A percentile compares a stretch with the other conserved stretches of the same genome.
phyloP scores from a whole-genome alignment of 2,797 vertebrate genomes.

The Microcaecilia unicolor region DNA sequence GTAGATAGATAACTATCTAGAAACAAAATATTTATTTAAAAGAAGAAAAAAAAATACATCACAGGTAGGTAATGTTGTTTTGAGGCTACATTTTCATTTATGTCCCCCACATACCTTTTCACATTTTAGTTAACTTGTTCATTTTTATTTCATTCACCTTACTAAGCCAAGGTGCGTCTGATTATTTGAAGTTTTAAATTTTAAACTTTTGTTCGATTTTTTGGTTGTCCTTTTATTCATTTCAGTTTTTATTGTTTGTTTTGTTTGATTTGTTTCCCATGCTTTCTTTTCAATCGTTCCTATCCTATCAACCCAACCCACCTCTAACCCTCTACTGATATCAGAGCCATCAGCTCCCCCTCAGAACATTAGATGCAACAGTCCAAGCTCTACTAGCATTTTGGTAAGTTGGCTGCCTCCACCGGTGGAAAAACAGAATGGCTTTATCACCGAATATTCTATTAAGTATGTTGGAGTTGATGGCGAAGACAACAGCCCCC shows the following conservation, averaged over 20 bases:
- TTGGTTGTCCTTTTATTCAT: conserved; percentile 56
- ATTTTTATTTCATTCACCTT: conserved; percentile 57
- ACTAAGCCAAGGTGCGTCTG: conserved; percentile 68
- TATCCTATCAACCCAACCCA: conserved; percentile 73
- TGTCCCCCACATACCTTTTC: conserved; percentile 62
- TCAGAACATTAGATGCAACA: conserved; percentile 89
- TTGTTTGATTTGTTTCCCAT: conserved; percentile 62
- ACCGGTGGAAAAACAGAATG: conserved; percentile 84
- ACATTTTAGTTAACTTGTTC: conserved; percentile 53
- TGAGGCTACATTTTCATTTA: conserved; percentile 60
- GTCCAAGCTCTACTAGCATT: conserved; percentile 94
- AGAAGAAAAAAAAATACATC: conserved; percentile 55
- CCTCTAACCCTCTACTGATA: conserved; percentile 67
- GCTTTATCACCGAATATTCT: conserved; percentile 86
- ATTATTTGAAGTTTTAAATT: conserved; percentile 33
- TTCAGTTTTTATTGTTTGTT: conserved; percentile 60
- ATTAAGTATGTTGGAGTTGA: conserved; percentile 77
- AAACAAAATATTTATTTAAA: conserved; percentile 58
- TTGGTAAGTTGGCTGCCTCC: conserved; percentile 98
- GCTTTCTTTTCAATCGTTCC: conserved; percentile 69
- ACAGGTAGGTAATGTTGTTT: conserved; percentile 84
- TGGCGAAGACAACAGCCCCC: conserved; percentile 75
- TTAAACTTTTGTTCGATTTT: conserved; percentile 49
- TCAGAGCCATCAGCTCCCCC: conserved; percentile 95
- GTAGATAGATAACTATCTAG: conserved; percentile 26